Evolutionary conservation across 64 coral and sea anemone genomes (phyloP), one percentile per base, ranked within the genome.

Genomic region (Catalaphyllia jardinei): DNA sequence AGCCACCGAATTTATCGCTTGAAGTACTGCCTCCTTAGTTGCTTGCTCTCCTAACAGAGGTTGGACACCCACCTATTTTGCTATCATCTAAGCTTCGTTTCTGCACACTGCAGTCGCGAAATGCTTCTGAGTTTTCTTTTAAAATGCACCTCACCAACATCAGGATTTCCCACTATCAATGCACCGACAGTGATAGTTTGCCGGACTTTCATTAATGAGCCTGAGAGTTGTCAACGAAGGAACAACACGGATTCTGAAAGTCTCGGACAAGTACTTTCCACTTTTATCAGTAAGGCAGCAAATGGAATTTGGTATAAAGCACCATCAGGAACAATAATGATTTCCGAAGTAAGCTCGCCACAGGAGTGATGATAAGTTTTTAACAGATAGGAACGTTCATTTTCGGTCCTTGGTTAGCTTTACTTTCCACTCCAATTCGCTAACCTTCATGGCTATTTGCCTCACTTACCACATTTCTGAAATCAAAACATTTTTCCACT

Each of bases 341-440:
- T 46, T 46, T 46, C 42, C 0, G 29, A 38, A 74, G 72, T 39
- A 31, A 16, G 31, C 31, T 15, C 29, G 0, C 72, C 29, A 74
- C 72, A 4, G 72, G 72, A 74, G 72, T 31, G 31, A 74, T 74
- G 72, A 74, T 74, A 8, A 74, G 28, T 74, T 35, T 74, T 31
- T 31, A 39, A 74, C 29, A 74, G 31, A 31, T 16, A 74, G 28
- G 15, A 39, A 30, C 16, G 17, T 8, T 74, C 0, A 5, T 28
- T 16, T 31, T 1, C 3, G 10, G 10, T 74, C 14, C 27, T 30
- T 31, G 72, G 31, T 16, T 74, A 16, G 29, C 27, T 72, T 72
- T 24, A 28, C 27, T 8, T 71, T 18, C 67, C 2, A 27, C n/a
- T 11, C 24, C n/a, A 71, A 71, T 4, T 28, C 72, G 72, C 28